Base-by-base conservation (phyloP, 2,797 vertebrate genomes). In the Hydrophis major region DNA sequence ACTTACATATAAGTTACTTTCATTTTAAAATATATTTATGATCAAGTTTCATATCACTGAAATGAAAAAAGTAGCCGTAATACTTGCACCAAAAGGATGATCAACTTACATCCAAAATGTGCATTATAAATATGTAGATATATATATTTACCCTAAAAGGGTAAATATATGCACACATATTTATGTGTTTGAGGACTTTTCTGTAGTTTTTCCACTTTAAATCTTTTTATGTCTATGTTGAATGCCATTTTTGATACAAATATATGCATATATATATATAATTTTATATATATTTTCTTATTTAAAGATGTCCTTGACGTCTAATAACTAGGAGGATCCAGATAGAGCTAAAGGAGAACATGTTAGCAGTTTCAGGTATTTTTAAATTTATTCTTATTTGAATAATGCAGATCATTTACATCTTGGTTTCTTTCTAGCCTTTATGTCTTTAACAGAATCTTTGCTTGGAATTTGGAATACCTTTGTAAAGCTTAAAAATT, bases 311-410 rank as follows among this genome's bases (percentile, higher is more conserved):
- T 55, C 61, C 3, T 89, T 93, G 95, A 95, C 92, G 94, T 88
- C 87, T 94, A 66, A 92, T 93, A 56, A 16, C n/a, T 22, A 28
- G 37, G 69, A 87, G 92, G 89, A 93, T 90, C 93, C 59, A 78
- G 89, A 88, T 94, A 93, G 18, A 37, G 7, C 7, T 60, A 60
- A n/a, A 96, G 94, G 92, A 95, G 91, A 92, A 93, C 93, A 92
- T 93, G 6, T 92, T 66, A 6, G 0, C 74, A 91, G 69, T 92
- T 63, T 91, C 95, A 97, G 97, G 97, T 97, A 97, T 1, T 96
- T 94, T 92, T 93, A 6, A 25, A 25, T 16, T 63, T 25, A 13
- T 87, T n/a, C 74, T 86, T 87, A 27, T 57, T 60, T 69, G 37
- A n/a, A n/a, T 87, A 66, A 57, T 66, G 16, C 56, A 87, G 16